phyloP scores from a whole-genome alignment of 2,113 vertebrate genomes.

The Naja naja region DNA sequence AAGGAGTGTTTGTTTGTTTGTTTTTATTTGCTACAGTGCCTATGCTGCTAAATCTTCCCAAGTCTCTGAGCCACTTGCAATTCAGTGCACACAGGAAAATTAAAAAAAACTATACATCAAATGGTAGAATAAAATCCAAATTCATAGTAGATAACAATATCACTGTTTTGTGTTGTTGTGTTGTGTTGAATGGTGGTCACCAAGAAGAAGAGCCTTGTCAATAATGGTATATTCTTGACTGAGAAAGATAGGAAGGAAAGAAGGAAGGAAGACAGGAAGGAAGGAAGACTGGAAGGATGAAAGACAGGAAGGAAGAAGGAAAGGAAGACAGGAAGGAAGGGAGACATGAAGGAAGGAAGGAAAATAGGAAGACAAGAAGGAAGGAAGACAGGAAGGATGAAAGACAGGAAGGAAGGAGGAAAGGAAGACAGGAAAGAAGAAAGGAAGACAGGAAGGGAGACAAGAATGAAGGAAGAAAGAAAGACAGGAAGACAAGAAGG shows the following conservation, averaged over 20 bases:
- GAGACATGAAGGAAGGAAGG: too few species aligned
- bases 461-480: fast-evolving
- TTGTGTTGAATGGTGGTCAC: background rate
- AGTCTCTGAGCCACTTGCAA: background rate
- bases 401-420: fast-evolving
- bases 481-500: too few species aligned
- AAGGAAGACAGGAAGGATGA: too few species aligned
- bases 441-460: fast-evolving
- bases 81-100: background rate
- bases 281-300: too few species aligned
- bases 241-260: too few species aligned
- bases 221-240: too few species aligned
- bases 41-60: background rate
- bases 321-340: too few species aligned
- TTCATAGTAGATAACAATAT: background rate
- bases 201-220: background rate
- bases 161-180: background rate
- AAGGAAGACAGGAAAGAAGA: fast-evolving
- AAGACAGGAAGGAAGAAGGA: too few species aligned
- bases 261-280: too few species aligned
- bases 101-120: background rate
- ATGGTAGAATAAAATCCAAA: background rate
- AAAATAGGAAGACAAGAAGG: too few species aligned
- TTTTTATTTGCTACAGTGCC: background rate
- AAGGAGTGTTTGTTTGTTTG: background rate